Base-by-base conservation (phyloP, 1,140 invertebrate species). In the Calephelis nemesis region DNA sequence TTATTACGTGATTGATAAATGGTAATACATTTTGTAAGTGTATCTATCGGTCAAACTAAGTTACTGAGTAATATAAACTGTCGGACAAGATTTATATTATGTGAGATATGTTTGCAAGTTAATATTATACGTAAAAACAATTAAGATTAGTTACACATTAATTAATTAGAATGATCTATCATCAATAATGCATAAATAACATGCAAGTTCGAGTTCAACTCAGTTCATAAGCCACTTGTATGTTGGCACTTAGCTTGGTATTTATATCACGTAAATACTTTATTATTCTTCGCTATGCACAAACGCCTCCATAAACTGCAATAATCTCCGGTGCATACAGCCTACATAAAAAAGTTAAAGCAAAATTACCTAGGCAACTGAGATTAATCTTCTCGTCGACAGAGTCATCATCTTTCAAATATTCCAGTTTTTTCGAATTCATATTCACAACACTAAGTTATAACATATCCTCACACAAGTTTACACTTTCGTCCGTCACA, bases 381-480 rank as follows among this genome's bases (percentile, higher is more conserved):
- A 91, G 84, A 76, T 87, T 91, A 58, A 87, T 84, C 76, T 90
- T 90, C 71, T 84, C 89, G 70, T 89, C 87, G 69, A 87, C 83
- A 40, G 88, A 90, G 69, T 89, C 87, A 69, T 89, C 83, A 72
- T 89, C 82, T 54, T 85, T 82, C 60, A 85, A 86, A 75, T 87
- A 90, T 78, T 91, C 89, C 82, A 91, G 73, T 78, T 91, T 91
- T 87, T 91, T 91, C 66, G 89, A 85, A 90, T 91, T 91, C 89
- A 91, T 91, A 63, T 78, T 81, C 71, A 72, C 39, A 42, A 54
- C 70, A 69, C 67, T 58, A 45, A 45, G 65, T 81, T 62, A 72
- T 64, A 74, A 75, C 73, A 82, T 78, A 73, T 81, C 81, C 81
- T 77, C 52, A 52, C 49, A 76, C 76, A 69, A 80, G 80, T 81